These are phyloP conservation scores for Philereme transversata DNA, from an alignment of 2,888 invertebrate genomes.

Conservation along the genomic window DNA sequence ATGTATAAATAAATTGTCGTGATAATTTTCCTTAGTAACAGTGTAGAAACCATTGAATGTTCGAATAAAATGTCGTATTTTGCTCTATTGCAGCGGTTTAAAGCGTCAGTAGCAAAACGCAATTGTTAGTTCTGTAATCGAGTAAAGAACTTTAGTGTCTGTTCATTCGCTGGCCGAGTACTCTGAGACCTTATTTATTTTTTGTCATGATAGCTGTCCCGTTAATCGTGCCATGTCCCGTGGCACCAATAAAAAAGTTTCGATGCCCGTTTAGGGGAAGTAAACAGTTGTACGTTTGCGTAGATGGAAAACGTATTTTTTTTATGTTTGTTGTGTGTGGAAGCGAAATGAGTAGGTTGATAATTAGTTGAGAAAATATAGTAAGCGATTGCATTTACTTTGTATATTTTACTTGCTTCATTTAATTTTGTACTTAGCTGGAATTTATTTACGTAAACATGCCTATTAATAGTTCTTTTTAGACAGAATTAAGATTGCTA, in stretches of 20 bases:
- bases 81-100: neutral
- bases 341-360: neutral
- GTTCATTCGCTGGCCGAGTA: slow-evolving; percentile 11
- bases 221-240: slow-evolving; percentile 48
- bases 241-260: slow-evolving; percentile 56
- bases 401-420: too few relatives aligned
- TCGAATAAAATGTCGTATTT: too few relatives aligned
- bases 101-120: slow-evolving; percentile 5
- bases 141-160: slow-evolving; percentile 14
- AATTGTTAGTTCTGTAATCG: slow-evolving; percentile 17
- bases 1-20: too few relatives aligned
- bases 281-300: slow-evolving; percentile 42
- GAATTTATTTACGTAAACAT: too few relatives aligned
- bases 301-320: slow-evolving; percentile 24
- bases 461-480: too few relatives aligned
- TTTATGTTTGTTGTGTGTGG: slow-evolving; percentile 1
- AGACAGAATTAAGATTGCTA: too few relatives aligned
- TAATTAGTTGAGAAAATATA: neutral
- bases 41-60: too few relatives aligned
- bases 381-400: neutral
- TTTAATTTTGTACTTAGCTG: too few relatives aligned
- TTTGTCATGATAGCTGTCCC: slow-evolving; percentile 44
- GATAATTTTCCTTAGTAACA: too few relatives aligned
- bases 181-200: slow-evolving; percentile 14
- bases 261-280: slow-evolving; percentile 45